Conservation (phyloP, 2,888 invertebrate genomes). For the Ischnus inquisitorius region DNA sequence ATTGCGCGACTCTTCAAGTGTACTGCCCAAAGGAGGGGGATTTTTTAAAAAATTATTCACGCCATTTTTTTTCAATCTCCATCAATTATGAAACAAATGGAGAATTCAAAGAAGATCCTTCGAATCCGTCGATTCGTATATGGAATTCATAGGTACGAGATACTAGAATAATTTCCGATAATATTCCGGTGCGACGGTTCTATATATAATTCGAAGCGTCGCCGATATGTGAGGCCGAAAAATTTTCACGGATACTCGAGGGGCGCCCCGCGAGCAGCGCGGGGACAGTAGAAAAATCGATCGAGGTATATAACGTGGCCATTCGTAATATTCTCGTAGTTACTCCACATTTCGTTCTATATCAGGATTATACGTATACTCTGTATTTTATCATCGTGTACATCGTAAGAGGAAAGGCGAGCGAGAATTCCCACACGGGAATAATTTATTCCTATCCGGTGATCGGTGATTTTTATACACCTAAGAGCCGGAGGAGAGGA, state of each 20-base stretch:
- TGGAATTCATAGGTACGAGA: not conserved
- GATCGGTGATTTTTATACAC: conserved; percentile 52
- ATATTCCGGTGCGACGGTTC: no score
- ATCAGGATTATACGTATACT: conserved; percentile 45
- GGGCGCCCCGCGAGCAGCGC: not conserved
- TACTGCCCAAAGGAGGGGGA: no score
- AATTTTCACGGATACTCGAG: conserved; percentile 29
- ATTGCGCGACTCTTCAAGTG: not conserved
- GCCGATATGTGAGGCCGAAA: conserved; percentile 8
- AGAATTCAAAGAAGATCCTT: no score
- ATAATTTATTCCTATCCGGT: conserved; percentile 53
- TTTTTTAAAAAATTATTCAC: not conserved
- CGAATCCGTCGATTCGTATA: no score
- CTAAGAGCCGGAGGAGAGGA: not conserved
- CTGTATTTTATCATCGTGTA: conserved; percentile 37
- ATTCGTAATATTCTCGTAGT: conserved; percentile 7
- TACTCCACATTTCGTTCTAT: conserved; percentile 9
- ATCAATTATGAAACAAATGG: conserved; percentile 1
- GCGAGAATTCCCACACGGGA: conserved; percentile 45
- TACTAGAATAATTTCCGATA: not conserved
- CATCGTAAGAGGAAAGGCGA: conserved; percentile 16
- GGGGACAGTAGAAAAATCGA: conserved; percentile 6
- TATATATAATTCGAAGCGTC: conserved; percentile 6
- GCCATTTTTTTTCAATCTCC: not conserved
- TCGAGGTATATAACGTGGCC: not conserved